A percentile compares a stretch with the other conserved stretches of the same genome.
These are phyloP conservation scores for Antennarius striatus DNA, from an alignment of 2,113 vertebrate species.

Conservation along the genomic window DNA sequence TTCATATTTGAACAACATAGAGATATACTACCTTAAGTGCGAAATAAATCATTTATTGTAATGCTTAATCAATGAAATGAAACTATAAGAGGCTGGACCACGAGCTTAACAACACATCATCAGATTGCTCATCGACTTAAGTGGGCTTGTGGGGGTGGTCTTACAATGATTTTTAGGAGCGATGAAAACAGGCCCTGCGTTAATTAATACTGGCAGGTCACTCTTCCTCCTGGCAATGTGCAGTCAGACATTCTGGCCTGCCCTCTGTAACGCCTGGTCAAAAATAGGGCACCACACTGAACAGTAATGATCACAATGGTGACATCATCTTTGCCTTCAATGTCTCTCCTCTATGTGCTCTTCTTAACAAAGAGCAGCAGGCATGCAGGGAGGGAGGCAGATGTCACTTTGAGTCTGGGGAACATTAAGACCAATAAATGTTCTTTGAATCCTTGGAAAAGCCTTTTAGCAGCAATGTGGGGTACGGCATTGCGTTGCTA, in stretches of 20 bases:
- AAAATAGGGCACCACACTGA: conserved; percentile 75
- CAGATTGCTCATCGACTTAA: conserved; percentile 11
- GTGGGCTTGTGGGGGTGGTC: conserved; percentile 57
- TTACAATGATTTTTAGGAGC: conserved; percentile 54
- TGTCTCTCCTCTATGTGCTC: conserved; percentile 67
- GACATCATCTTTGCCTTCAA: conserved; percentile 76
- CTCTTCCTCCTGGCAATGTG: conserved; percentile 67
- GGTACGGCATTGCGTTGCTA: conserved; percentile 22
- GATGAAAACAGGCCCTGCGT: conserved; percentile 61
- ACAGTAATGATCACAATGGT: conserved; percentile 76
- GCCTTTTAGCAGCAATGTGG: conserved; percentile 33
- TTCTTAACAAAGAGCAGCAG: conserved; percentile 78
- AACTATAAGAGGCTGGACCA: background rate
- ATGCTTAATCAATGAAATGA: background rate
- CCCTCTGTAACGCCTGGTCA: conserved; percentile 73
- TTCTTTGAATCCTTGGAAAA: conserved; percentile 53
- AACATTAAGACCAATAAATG: conserved; percentile 76
- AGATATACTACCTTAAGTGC: background rate
- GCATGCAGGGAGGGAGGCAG: conserved; percentile 71
- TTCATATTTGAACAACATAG: background rate
- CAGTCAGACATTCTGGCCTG: conserved; percentile 70
- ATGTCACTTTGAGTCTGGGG: conserved; percentile 77
- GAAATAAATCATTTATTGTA: background rate
- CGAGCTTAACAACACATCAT: background rate
- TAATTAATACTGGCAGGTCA: conserved; percentile 78